phyloP scores from a whole-genome alignment of 2,888 invertebrate species.

The Osmoderma eremita region DNA sequence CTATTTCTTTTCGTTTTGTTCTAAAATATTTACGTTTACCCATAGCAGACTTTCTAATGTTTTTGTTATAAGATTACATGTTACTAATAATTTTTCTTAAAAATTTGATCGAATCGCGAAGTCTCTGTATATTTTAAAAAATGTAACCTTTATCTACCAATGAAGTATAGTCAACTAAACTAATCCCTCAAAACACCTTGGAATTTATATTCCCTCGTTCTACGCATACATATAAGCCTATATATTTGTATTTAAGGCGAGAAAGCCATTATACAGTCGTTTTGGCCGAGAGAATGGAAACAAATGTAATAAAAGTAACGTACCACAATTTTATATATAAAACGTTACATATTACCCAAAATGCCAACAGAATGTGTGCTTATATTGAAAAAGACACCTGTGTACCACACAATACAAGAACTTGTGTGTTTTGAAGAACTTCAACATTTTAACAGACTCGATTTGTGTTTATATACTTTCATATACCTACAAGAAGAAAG shows the following conservation, averaged over 20 bases:
- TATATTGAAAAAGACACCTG: slow-evolving; percentile 32
- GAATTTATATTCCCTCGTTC: slow-evolving; percentile 16
- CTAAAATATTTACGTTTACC: too few species aligned
- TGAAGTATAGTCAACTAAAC: too few species aligned
- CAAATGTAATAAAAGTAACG: slow-evolving; percentile 29
- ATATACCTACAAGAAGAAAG: too few species aligned
- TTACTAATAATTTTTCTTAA: too few species aligned
- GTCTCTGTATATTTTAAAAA: too few species aligned
- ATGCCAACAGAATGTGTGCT: slow-evolving; percentile 17
- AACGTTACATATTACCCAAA: slow-evolving; percentile 20
- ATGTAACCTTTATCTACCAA: too few species aligned
- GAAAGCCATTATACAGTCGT: slow-evolving; percentile 19
- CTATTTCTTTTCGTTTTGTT: too few species aligned
- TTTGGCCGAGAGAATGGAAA: slow-evolving; percentile 17
- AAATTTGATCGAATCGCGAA: too few species aligned
- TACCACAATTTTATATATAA: slow-evolving; percentile 30
- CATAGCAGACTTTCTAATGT: too few species aligned
- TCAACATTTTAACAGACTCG: neutral
- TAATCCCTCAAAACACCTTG: too few species aligned
- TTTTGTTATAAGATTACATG: too few species aligned
- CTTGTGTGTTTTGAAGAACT: too few species aligned
- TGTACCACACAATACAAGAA: slow-evolving; percentile 23
- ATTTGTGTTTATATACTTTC: neutral
- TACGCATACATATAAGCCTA: neutral
- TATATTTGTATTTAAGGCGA: slow-evolving; percentile 6